phyloP scores from a whole-genome alignment of 2,888 invertebrate genomes.

The Drosophila hawaiiensis region DNA sequence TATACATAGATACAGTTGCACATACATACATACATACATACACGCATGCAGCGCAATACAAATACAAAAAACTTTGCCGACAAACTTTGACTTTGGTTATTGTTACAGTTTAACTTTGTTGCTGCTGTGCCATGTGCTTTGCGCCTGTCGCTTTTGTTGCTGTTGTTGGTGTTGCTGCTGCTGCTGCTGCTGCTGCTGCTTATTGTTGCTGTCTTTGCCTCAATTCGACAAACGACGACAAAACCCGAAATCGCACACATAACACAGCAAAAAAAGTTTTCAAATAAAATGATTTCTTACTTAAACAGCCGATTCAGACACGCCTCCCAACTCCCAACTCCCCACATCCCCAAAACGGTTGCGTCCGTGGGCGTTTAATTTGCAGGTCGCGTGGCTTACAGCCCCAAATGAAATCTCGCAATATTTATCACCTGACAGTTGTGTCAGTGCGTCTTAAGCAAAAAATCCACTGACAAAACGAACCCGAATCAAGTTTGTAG shows the following conservation, averaged over 20 bases:
- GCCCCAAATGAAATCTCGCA: conserved; percentile 18
- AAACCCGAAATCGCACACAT: conserved; percentile 28
- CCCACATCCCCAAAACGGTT: background rate
- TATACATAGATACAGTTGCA: background rate
- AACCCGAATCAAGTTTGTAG: background rate
- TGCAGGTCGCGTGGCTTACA: conserved; percentile 14
- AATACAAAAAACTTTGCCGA: conserved; percentile 72
- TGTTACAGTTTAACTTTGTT: conserved; percentile 80
- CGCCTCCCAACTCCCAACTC: background rate
- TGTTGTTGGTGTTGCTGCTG: conserved; percentile 24
- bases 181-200: conserved; percentile 9
- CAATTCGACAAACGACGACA: conserved; percentile 29
- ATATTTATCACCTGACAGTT: conserved; percentile 13
- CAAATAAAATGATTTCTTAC: conserved; percentile 78
- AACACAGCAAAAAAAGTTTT: conserved; percentile 59
- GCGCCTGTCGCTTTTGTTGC: conserved; percentile 33
- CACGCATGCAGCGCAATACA: conserved; percentile 36
- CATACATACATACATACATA: background rate
- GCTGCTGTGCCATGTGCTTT: conserved; percentile 58
- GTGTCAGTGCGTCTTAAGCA: background rate
- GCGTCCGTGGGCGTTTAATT: conserved; percentile 15
- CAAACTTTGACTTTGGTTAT: conserved; percentile 81
- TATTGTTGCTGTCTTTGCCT: conserved; percentile 10
- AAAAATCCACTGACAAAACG: background rate
- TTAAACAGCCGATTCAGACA: conserved; percentile 63